A percentile compares a stretch with the other conserved stretches of the same genome.
These are phyloP conservation scores for Lepidocolaptes lacrymiger DNA, from an alignment of 2,797 vertebrate species.

Conservation along the genomic window DNA sequence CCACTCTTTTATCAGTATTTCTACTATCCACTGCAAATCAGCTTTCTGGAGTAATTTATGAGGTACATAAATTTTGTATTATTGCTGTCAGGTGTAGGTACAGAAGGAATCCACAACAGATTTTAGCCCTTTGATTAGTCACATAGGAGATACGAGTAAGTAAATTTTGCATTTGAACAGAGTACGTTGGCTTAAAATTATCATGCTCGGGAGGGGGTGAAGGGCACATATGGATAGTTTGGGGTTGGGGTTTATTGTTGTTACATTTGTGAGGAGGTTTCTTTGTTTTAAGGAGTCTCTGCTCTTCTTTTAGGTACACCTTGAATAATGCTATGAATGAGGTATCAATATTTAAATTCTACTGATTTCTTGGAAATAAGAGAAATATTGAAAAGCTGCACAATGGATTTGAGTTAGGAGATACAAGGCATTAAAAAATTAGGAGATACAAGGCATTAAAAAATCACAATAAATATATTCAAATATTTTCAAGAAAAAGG, in stretches of 20 bases:
- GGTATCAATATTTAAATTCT: neutral
- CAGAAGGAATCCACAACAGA: neutral
- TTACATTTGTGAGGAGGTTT: neutral
- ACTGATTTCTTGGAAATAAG: neutral
- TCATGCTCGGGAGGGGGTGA: neutral
- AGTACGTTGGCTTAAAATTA: neutral
- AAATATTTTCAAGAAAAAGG: neutral
- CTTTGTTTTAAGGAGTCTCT: neutral
- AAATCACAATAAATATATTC: neutral
- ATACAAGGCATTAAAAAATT: neutral
- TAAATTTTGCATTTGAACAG: neutral
- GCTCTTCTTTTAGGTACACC: neutral
- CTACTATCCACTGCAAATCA: neutral
- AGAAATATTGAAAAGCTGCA: neutral
- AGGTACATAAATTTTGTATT: neutral
- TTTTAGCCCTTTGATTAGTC: neutral
- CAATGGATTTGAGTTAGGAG: neutral
- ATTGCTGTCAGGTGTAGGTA: neutral
- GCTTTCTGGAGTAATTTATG: neutral
- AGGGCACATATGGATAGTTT: neutral
- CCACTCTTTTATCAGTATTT: neutral
- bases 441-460: neutral
- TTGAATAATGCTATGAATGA: neutral
- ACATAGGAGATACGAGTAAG: neutral
- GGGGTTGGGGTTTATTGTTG: rapidly evolving